Evolutionary conservation across 2,888 invertebrate species (phyloP).

Genomic region (Aromia moschata): DNA sequence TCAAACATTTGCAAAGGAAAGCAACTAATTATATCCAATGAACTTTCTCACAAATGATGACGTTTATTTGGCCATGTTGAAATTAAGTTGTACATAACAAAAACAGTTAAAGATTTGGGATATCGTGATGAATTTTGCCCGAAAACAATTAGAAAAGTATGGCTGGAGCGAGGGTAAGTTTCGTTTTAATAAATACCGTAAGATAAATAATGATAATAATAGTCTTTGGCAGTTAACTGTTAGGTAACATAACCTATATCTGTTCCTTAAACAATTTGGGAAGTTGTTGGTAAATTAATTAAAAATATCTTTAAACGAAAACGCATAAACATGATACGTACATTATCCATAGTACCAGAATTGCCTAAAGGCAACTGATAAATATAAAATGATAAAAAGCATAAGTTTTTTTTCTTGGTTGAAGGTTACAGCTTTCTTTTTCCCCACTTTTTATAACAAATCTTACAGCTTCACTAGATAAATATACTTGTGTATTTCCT

Average conservation of each 20-base stretch:
- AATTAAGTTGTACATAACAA: background rate
- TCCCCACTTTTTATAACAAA: no score
- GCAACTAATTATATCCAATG: background rate
- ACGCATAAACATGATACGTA: no score
- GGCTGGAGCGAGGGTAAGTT: constrained; percentile 76
- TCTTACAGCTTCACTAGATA: no score
- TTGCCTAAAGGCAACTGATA: no score
- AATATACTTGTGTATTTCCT: no score
- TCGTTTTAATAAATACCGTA: background rate
- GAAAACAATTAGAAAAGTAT: constrained; percentile 76
- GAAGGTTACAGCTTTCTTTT: no score
- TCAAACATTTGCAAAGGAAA: background rate
- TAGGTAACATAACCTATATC: background rate
- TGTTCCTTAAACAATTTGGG: constrained; percentile 5
- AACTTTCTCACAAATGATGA: background rate
- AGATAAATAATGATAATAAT: no score
- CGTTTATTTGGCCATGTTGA: constrained; percentile 11
- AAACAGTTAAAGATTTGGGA: background rate
- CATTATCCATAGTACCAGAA: no score
- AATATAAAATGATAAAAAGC: no score
- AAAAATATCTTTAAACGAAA: no score
- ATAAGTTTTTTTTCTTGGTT: no score
- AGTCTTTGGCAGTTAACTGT: no score
- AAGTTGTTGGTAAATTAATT: background rate
- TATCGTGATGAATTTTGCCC: constrained; percentile 74